A percentile compares a stretch with the other conserved stretches of the same genome.
Conservation (phyloP, 2,888 invertebrate species). For the Leptinotarsa rubiginosa region DNA sequence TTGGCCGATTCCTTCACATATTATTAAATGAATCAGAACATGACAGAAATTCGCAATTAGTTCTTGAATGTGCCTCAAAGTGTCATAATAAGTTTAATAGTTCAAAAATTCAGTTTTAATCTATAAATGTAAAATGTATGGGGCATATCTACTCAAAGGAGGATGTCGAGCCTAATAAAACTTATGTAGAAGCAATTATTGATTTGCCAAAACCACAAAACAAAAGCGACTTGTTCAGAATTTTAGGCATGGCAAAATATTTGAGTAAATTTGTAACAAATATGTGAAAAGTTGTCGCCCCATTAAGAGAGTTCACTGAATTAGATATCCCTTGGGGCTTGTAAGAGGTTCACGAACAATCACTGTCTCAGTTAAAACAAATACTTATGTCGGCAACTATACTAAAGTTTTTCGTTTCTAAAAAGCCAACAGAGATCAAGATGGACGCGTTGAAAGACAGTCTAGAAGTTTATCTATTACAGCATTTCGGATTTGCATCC, state of each 20-base stretch:
- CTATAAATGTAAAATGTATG: constrained; percentile 40
- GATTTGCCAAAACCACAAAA: constrained; percentile 43
- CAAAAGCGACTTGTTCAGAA: constrained; percentile 45
- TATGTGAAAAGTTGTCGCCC: constrained; percentile 46
- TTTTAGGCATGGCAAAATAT: constrained; percentile 49
- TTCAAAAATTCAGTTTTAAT: constrained; percentile 40
- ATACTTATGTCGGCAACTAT: constrained; percentile 49
- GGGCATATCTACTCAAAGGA: constrained; percentile 43
- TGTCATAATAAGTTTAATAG: constrained; percentile 45
- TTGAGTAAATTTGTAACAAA: constrained; percentile 49
- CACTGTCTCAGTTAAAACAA: constrained; percentile 45
- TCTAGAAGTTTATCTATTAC: constrained; percentile 57
- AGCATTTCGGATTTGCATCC: constrained; percentile 60
- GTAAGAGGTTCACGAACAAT: constrained; percentile 35
- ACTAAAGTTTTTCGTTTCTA: constrained; percentile 49
- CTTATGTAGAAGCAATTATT: constrained; percentile 45
- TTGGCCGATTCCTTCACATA: too few relatives aligned
- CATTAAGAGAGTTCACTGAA: constrained; percentile 46
- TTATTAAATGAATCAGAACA: too few relatives aligned
- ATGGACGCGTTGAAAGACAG: constrained; percentile 54
- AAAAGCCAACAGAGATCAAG: constrained; percentile 52
- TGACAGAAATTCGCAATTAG: too few relatives aligned
- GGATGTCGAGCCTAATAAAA: constrained; percentile 38
- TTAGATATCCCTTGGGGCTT: constrained; percentile 43
- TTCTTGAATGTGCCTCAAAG: too few relatives aligned